Base-by-base conservation (phyloP, 2,113 vertebrate species). In the Mustela lutreola region DNA sequence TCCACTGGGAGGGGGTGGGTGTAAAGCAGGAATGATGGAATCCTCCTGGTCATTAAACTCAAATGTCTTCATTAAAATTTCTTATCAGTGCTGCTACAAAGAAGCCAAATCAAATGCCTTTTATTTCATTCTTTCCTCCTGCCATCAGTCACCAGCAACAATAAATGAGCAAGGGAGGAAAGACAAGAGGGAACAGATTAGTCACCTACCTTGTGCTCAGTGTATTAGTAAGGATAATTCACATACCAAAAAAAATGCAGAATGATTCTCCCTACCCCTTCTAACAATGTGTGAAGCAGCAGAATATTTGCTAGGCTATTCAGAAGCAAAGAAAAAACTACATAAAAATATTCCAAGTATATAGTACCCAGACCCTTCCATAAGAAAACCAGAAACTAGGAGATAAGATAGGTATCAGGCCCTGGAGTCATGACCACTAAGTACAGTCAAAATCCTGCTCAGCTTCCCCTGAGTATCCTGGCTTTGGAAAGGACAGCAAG, bases 61-160 rank as follows among this genome's bases (percentile, higher is more conserved):
- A 83, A 88, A 70, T 14, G 28, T 67, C 45, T 83, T 67, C 63
- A 62, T 80, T 96, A 80, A 95, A 87, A 75, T 95, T 50, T 94
- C 36, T 53, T 88, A 85, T 45, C 42, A 80, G 19, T 3, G 1
- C 18, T 78, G 56, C 36, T 92, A 60, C 82, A 75, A 75, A 48
- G 39, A 31, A 85, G 56, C 31, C 89, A 93, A 94, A 80, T 58
- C 89, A 53, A 95, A 73, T 50, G 39, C 1, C 71, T 89, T 95
- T 67, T 48, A 18, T 42, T 83, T 80, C 42, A 71, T 11, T 24
- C 22, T 81, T 89, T 97, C 21, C n/a, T 36, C 45, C 5, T 90
- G 63, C 60, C 42, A 31, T 36, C 7, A 91, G 9, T 86, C 58
- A 86, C 16, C 53, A 93, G 45, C 4, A 85, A 89, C 39, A 84